A percentile compares a stretch with the other conserved stretches of the same genome.
These are phyloP conservation scores for Cryptus armator DNA, from an alignment of 2,888 invertebrate species.

Conservation along the genomic window DNA sequence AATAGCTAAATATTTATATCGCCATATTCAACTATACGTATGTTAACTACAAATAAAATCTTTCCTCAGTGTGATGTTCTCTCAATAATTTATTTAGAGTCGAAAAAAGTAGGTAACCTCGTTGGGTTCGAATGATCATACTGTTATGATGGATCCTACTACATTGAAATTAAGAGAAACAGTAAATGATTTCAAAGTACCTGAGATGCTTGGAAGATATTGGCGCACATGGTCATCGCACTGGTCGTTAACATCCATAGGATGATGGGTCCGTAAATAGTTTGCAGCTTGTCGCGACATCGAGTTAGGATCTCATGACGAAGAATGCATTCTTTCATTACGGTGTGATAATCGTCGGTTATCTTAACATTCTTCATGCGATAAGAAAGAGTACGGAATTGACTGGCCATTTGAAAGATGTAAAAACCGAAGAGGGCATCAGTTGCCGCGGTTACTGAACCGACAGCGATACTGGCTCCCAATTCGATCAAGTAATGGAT, in stretches of 20 bases:
- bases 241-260: slow-evolving; percentile 73
- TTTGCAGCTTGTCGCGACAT: slow-evolving; percentile 69
- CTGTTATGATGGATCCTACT: background rate
- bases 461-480: slow-evolving; percentile 18
- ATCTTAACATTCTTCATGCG: slow-evolving; percentile 57
- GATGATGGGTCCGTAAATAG: slow-evolving; percentile 74
- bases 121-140: too few relatives aligned
- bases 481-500: slow-evolving; percentile 68
- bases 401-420: slow-evolving; percentile 73
- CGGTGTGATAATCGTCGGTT: slow-evolving; percentile 41
- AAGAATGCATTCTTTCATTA: slow-evolving; percentile 65
- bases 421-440: slow-evolving; percentile 75
- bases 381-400: slow-evolving; percentile 69
- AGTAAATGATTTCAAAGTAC: slow-evolving; percentile 46
- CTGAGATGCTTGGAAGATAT: slow-evolving; percentile 74
- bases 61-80: too few relatives aligned
- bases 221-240: slow-evolving; percentile 73
- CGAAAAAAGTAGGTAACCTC: too few relatives aligned
- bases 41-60: too few relatives aligned
- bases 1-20: too few relatives aligned
- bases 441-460: slow-evolving; percentile 65
- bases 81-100: too few relatives aligned
- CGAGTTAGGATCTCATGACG: slow-evolving; percentile 66
- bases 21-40: too few relatives aligned
- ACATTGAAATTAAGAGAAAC: background rate